These are phyloP conservation scores for Loriculus beryllinus DNA, from an alignment of 2,797 vertebrate species.

Conservation along the genomic window DNA sequence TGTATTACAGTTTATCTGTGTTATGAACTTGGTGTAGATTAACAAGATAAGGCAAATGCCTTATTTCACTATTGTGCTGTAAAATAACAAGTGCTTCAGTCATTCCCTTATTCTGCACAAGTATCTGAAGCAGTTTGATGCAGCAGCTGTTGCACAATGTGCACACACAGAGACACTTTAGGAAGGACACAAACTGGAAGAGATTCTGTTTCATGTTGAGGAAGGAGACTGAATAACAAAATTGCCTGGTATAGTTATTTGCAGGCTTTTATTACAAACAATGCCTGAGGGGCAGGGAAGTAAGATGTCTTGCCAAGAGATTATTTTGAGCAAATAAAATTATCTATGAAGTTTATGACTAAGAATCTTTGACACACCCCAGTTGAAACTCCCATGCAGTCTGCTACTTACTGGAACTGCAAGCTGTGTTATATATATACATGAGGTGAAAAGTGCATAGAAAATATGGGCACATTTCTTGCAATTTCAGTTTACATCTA, in stretches of 20 bases:
- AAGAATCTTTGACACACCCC: neutral
- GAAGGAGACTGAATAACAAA: constrained; percentile 16
- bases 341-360: constrained; percentile 39
- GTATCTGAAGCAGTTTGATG: neutral
- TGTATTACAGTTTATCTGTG: neutral
- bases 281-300: constrained; percentile 28
- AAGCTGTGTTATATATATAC: neutral
- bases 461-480: neutral
- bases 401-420: neutral
- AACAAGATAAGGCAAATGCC: neutral
- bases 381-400: neutral
- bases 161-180: neutral
- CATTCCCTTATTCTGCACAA: neutral
- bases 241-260: constrained; percentile 41
- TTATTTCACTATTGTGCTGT: neutral
- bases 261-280: constrained; percentile 36
- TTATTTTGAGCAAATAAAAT: constrained; percentile 62
- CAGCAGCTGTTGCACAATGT: neutral
- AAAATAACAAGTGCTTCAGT: neutral
- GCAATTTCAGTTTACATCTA: neutral
- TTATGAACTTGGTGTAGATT: neutral
- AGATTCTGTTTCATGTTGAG: constrained; percentile 18
- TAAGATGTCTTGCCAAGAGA: constrained; percentile 49
- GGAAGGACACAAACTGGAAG: neutral
- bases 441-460: neutral